Evolutionary conservation across 2,797 vertebrate genomes (phyloP).

Genomic region (Coreius guichenoti): DNA sequence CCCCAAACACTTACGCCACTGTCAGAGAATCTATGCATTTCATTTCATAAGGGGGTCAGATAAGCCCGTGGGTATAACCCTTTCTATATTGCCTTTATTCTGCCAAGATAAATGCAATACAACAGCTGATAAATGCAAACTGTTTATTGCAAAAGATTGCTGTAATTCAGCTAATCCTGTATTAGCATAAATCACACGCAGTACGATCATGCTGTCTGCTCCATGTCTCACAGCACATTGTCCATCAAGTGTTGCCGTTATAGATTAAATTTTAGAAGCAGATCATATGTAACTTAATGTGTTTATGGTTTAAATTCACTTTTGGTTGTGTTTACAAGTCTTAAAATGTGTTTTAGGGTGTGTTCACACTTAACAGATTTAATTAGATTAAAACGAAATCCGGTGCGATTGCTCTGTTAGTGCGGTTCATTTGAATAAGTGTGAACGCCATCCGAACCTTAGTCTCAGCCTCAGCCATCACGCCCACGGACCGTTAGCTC

Average conservation of each 20-base stretch:
- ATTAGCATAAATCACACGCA: slow-evolving; percentile 47
- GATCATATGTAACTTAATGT: background rate
- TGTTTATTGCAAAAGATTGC: slow-evolving; percentile 47
- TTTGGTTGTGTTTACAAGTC: background rate
- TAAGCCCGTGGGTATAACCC: slow-evolving; percentile 40
- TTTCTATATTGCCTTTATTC: slow-evolving; percentile 31
- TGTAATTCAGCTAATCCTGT: slow-evolving; percentile 21
- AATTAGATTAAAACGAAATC: no score
- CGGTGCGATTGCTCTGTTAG: no score
- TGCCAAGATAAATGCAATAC: slow-evolving; percentile 47
- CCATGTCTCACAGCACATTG: slow-evolving; percentile 1
- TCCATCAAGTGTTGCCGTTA: background rate
- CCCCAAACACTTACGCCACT: slow-evolving; percentile 23
- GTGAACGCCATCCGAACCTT: no score
- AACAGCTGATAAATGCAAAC: slow-evolving; percentile 47
- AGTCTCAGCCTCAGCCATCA: no score
- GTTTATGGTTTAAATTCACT: background rate
- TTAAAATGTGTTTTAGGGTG: background rate
- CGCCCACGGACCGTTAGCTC: no score
- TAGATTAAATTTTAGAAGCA: background rate
- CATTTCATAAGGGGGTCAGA: slow-evolving; percentile 39
- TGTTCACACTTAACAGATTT: background rate
- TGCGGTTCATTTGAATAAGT: background rate
- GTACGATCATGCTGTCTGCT: slow-evolving; percentile 1
- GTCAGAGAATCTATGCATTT: slow-evolving; percentile 51